Evolutionary conservation across 2,113 vertebrate species (phyloP).

Genomic region (Fregata magnificens): DNA sequence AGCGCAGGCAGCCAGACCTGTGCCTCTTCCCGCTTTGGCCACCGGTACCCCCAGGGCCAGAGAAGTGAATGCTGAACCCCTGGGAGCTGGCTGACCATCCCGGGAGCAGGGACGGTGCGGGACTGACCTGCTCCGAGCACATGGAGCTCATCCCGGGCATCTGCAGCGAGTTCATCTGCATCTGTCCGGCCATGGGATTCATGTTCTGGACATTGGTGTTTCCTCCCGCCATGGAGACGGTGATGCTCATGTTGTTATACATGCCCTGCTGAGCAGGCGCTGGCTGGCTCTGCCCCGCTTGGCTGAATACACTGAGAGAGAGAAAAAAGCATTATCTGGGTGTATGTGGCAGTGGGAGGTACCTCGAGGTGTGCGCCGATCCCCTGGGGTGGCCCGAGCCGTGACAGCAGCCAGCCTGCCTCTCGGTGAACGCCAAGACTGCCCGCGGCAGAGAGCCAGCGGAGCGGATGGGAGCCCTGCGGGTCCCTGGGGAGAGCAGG

Average conservation of each 20-base stretch:
- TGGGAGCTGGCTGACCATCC: background rate
- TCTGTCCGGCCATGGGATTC: constrained; percentile 85
- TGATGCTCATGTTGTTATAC: constrained; percentile 99
- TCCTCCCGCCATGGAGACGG: constrained; percentile 92
- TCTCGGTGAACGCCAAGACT: accelerated
- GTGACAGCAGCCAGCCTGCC: background rate
- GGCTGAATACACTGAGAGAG: constrained; percentile 83
- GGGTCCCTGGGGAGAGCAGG: background rate
- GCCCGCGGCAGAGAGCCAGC: accelerated
- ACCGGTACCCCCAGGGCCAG: background rate
- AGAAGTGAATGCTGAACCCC: background rate
- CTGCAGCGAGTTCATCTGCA: constrained; percentile 86
- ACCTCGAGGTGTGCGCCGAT: background rate
- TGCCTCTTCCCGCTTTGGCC: background rate
- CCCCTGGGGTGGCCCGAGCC: background rate
- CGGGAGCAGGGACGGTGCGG: accelerated
- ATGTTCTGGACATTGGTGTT: constrained; percentile 82
- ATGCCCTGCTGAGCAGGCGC: constrained; percentile 86
- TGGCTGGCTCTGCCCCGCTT: constrained; percentile 77
- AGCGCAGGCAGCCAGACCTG: background rate
- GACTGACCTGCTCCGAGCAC: constrained; percentile 91
- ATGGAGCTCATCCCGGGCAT: constrained; percentile 83
- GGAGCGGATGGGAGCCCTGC: background rate
- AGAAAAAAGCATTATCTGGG: background rate
- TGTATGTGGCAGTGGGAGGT: accelerated